These are phyloP conservation scores for Mormyrus lacerda DNA, from an alignment of 2,113 vertebrate species.

Conservation along the genomic window DNA sequence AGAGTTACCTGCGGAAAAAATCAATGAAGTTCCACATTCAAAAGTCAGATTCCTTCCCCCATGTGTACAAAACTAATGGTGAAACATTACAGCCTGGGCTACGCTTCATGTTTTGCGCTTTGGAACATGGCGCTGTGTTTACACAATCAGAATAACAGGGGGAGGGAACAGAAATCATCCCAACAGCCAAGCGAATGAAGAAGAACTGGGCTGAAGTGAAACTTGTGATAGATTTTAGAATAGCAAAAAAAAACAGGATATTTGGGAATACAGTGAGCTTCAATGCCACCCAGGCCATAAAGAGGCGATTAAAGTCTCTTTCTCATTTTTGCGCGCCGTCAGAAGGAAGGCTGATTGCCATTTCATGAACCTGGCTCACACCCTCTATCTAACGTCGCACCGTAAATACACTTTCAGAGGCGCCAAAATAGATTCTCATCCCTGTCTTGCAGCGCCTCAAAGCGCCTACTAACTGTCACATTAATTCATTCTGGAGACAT, in stretches of 20 bases:
- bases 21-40: slow-evolving; percentile 27
- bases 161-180: slow-evolving; percentile 35
- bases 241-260: slow-evolving; percentile 10
- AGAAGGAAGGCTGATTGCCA: slow-evolving; percentile 20
- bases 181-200: slow-evolving; percentile 40
- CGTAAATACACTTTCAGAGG: not conserved
- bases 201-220: slow-evolving; percentile 41
- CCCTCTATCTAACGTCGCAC: not conserved
- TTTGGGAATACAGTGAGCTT: slow-evolving; percentile 38
- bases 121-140: slow-evolving; percentile 37
- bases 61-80: slow-evolving; percentile 23
- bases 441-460: not conserved
- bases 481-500: not conserved
- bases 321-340: not conserved
- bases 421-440: not conserved
- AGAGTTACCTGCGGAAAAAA: slow-evolving; percentile 20
- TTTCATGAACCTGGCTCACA: slow-evolving; percentile 9
- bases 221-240: slow-evolving; percentile 40
- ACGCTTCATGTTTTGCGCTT: slow-evolving; percentile 44
- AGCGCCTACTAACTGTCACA: not conserved
- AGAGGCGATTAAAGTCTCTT: slow-evolving; percentile 21
- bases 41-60: slow-evolving; percentile 14
- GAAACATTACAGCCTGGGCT: slow-evolving; percentile 31
- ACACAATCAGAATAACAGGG: slow-evolving; percentile 29
- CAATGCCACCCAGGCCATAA: slow-evolving; percentile 28